These are phyloP conservation scores for Zoanthus solanderi DNA, from an alignment of 92 coral and sea anemone species.

Conservation along the genomic window DNA sequence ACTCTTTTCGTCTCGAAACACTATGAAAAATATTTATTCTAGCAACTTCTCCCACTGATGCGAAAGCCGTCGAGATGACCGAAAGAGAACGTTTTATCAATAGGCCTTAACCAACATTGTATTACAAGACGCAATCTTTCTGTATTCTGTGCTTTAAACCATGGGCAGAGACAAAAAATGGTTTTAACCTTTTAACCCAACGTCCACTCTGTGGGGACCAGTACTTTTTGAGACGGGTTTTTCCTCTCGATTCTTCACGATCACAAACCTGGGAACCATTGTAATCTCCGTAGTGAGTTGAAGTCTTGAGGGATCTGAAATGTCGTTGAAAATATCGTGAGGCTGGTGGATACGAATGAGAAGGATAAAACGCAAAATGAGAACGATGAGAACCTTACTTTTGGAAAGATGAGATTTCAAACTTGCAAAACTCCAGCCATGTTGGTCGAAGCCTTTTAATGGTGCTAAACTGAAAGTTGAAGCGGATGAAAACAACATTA, in stretches of 20 bases:
- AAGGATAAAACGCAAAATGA: neutral
- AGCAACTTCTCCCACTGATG: too few relatives aligned
- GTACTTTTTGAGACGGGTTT: slow-evolving; percentile 44
- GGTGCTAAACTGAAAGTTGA: slow-evolving; percentile 63
- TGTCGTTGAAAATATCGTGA: neutral
- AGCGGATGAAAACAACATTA: neutral
- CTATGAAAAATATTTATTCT: too few relatives aligned
- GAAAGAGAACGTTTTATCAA: too few relatives aligned
- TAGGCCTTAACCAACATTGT: too few relatives aligned
- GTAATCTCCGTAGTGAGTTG: slow-evolving; percentile 19
- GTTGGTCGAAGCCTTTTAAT: slow-evolving; percentile 66
- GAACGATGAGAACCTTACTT: neutral
- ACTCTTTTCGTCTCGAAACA: too few relatives aligned
- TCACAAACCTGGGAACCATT: slow-evolving; percentile 45
- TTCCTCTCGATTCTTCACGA: slow-evolving; percentile 27
- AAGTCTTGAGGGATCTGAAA: slow-evolving; percentile 60
- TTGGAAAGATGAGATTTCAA: slow-evolving; percentile 70
- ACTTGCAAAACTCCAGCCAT: slow-evolving; percentile 85
- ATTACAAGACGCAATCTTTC: too few relatives aligned
- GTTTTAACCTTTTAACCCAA: slow-evolving; percentile 84
- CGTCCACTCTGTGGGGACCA: slow-evolving; percentile 87
- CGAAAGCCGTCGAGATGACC: too few relatives aligned
- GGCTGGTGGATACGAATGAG: neutral
- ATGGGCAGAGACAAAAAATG: neutral
- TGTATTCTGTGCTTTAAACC: too few relatives aligned